phyloP scores from a whole-genome alignment of 2,113 vertebrate species.

The Oncorhynchus clarkii region DNA sequence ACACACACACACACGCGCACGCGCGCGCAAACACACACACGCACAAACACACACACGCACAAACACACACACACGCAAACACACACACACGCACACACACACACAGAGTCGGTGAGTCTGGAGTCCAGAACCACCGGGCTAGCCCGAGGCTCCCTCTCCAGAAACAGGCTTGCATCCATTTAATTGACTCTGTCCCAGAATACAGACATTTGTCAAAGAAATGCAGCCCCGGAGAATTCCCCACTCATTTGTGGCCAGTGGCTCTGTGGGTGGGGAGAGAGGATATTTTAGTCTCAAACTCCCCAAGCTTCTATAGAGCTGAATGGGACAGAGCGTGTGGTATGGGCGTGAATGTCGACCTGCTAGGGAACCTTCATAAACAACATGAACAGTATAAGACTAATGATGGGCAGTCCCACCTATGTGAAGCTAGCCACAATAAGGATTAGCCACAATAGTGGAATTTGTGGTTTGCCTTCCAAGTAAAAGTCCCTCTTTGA shows the following conservation, averaged over 20 bases:
- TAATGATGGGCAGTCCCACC: no score
- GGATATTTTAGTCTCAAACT: conserved; percentile 45
- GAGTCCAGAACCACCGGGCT: conserved; percentile 12
- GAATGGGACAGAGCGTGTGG: conserved; percentile 21
- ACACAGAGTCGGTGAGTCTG: background rate
- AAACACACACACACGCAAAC: no score
- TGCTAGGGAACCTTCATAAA: conserved; percentile 53
- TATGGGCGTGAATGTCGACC: conserved; percentile 44
- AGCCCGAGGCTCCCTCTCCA: conserved; percentile 26
- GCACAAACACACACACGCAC: no score
- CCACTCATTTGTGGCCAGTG: conserved; percentile 39
- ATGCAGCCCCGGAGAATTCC: conserved; percentile 23
- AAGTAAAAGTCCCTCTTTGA: no score
- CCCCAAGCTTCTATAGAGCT: conserved; percentile 35
- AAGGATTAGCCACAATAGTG: no score
- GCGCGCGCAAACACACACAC: no score
- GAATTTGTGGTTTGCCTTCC: no score
- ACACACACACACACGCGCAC: no score
- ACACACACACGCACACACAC: no score
- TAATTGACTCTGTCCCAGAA: conserved; percentile 29
- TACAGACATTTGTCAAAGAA: conserved; percentile 52
- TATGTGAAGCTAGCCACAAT: no score
- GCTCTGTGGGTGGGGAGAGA: conserved; percentile 30
- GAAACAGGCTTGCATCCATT: conserved; percentile 21
- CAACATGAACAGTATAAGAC: no score